Evolutionary conservation across 2,113 vertebrate species (phyloP).

Genomic region (Empidonax traillii): DNA sequence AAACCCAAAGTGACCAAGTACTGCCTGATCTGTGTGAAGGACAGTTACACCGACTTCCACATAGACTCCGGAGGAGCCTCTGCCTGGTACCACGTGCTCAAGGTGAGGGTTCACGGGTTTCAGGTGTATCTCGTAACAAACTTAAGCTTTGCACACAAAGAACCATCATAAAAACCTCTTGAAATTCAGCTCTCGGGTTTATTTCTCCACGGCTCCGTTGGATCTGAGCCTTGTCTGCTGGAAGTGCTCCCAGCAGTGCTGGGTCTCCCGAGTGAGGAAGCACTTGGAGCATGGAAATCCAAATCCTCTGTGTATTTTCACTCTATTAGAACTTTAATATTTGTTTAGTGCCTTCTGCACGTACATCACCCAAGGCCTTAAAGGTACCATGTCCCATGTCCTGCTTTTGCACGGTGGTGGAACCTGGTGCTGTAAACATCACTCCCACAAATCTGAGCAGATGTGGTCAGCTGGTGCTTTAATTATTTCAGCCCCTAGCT

Average conservation of each 20-base stretch:
- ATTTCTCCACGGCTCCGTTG: accelerated
- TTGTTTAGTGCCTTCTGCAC: not conserved
- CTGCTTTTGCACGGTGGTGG: not conserved
- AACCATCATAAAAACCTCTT: not conserved
- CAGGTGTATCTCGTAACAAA: accelerated
- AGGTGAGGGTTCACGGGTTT: conserved; percentile 73
- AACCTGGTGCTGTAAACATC: not conserved
- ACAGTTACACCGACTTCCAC: conserved; percentile 98
- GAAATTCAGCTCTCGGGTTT: accelerated
- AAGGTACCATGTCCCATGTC: accelerated
- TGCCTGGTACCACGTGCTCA: conserved; percentile 95
- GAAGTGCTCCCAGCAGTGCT: not conserved
- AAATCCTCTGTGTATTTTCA: not conserved
- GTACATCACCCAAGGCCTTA: not conserved
- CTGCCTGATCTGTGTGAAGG: conserved; percentile 97
- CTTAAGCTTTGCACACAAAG: not conserved
- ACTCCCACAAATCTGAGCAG: not conserved
- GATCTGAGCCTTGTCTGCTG: not conserved
- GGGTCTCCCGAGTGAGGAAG: not conserved
- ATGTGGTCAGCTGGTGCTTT: not conserved
- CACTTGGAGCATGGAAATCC: not conserved
- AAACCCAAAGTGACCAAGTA: conserved; percentile 98
- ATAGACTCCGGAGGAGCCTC: conserved; percentile 95
- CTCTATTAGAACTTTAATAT: not conserved
- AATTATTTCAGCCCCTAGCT: not conserved